A percentile compares a stretch with the other conserved stretches of the same genome.
Evolutionary conservation across 2,888 invertebrate genomes (phyloP).

Genomic region (Nomada flava): DNA sequence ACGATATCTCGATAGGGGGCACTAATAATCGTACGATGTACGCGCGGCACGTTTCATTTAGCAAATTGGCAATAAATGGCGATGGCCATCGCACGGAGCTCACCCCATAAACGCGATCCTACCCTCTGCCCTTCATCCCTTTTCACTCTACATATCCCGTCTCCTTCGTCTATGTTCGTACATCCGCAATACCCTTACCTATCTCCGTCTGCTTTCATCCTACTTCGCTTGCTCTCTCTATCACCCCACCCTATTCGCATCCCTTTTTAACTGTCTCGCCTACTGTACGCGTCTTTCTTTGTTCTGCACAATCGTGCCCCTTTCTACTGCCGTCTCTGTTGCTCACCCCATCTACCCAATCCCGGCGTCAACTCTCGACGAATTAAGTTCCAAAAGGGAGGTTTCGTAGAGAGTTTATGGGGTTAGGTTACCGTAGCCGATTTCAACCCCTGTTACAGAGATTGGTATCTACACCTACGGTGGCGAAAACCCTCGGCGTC

Average conservation of each 20-base stretch:
- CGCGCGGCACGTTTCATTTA: constrained; percentile 83
- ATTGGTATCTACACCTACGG: constrained; percentile 79
- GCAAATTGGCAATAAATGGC: constrained; percentile 84
- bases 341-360: constrained; percentile 26
- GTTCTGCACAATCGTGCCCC: neutral
- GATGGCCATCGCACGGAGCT: constrained; percentile 78
- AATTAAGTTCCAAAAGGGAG: constrained; percentile 79
- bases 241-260: neutral
- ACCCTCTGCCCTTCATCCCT: constrained; percentile 56
- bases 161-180: neutral
- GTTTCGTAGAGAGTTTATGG: constrained; percentile 76
- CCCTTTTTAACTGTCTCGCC: constrained; percentile 3
- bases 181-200: constrained; percentile 7
- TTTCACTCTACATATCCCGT: constrained; percentile 59
- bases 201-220: constrained; percentile 11
- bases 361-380: constrained; percentile 75
- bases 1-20: constrained; percentile 66
- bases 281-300: constrained; percentile 16
- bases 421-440: constrained; percentile 77
- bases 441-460: constrained; percentile 77
- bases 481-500: constrained; percentile 61
- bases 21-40: constrained; percentile 79
- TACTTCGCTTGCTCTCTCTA: constrained; percentile 12
- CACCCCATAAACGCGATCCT: constrained; percentile 73
- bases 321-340: constrained; percentile 3